phyloP scores from a whole-genome alignment of 2,888 invertebrate genomes.

The Anticlea derivata region DNA sequence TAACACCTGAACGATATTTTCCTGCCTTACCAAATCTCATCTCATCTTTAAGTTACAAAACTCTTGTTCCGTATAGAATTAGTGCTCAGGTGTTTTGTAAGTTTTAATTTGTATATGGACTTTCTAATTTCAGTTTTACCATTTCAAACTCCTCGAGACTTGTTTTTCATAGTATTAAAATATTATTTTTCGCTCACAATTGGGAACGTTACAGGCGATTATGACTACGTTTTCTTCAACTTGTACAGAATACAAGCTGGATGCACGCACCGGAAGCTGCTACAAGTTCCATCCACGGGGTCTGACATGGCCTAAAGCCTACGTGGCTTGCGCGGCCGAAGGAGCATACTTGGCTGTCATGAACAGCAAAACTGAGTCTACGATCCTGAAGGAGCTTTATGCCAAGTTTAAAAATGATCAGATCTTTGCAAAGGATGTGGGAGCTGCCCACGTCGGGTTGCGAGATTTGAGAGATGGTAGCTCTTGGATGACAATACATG shows the following conservation, averaged over 20 bases:
- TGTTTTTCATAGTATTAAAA: too few species aligned
- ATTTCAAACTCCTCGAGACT: too few species aligned
- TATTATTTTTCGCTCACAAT: too few species aligned
- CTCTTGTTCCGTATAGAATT: too few species aligned
- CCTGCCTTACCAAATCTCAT: too few species aligned
- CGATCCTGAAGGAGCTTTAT: not conserved
- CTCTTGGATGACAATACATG: not conserved
- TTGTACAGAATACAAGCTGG: not conserved
- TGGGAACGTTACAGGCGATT: too few species aligned
- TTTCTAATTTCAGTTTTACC: too few species aligned
- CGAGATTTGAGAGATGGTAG: not conserved
- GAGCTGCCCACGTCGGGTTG: not conserved
- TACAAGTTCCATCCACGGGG: not conserved
- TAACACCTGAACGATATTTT: too few species aligned
- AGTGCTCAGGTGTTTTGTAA: too few species aligned
- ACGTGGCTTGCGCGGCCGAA: not conserved
- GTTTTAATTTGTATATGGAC: too few species aligned
- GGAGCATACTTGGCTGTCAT: not conserved
- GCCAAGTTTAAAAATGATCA: not conserved
- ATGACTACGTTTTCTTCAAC: not conserved
- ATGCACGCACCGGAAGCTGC: not conserved
- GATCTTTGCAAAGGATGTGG: not conserved
- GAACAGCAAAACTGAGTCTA: not conserved
- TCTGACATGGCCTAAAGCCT: not conserved
- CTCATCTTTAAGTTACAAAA: too few species aligned